Evolutionary conservation across 2,797 vertebrate genomes (phyloP).

Genomic region (Hydrophis major): DNA sequence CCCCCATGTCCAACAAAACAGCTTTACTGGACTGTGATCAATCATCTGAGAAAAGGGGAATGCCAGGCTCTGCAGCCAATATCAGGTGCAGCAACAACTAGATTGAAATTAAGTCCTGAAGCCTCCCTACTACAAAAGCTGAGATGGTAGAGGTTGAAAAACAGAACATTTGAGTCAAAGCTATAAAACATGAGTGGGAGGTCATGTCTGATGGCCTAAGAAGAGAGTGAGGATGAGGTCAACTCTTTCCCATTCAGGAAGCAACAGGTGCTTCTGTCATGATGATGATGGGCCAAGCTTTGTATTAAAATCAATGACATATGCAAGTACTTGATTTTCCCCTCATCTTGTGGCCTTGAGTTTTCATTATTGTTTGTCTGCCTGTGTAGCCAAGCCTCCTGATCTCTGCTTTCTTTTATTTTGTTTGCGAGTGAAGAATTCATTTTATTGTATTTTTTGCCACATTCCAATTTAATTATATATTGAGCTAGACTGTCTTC

Average conservation of each 20-base stretch:
- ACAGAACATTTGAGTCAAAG: neutral
- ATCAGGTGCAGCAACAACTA: neutral
- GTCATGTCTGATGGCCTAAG: neutral
- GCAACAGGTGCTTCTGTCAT: neutral
- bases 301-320: neutral
- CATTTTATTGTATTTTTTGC: conserved; percentile 42
- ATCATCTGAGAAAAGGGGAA: neutral
- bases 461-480: conserved; percentile 34
- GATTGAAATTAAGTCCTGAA: neutral
- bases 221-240: neutral
- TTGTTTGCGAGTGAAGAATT: conserved; percentile 26
- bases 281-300: neutral
- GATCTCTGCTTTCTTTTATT: neutral
- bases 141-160: neutral
- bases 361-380: neutral
- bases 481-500: conserved; percentile 39
- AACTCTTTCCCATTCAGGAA: neutral
- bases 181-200: neutral
- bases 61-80: neutral
- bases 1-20: neutral
- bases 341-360: neutral
- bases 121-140: neutral
- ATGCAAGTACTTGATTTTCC: neutral
- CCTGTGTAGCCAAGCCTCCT: neutral
- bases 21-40: neutral